Evolutionary conservation across 2,888 invertebrate species (phyloP).

Genomic region (Caenorhabditis doughertyi): DNA sequence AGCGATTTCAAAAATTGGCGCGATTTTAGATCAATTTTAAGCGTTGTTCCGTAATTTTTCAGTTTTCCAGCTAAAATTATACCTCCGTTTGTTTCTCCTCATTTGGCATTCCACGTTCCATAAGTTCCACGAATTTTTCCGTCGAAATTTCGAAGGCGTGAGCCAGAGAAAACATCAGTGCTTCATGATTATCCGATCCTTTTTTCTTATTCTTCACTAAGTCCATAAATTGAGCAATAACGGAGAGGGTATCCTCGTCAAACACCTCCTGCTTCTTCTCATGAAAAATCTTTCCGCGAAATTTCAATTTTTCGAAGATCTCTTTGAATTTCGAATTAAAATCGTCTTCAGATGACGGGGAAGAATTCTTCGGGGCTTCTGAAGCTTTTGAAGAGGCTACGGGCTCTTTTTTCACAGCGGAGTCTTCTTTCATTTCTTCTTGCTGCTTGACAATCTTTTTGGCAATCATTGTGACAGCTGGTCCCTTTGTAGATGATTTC

Average conservation of each 20-base stretch:
- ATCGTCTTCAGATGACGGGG: not conserved
- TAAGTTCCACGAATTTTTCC: not conserved
- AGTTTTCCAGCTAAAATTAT: too few species aligned
- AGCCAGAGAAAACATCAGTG: not conserved
- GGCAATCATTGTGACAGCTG: constrained; percentile 1
- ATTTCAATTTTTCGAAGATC: not conserved
- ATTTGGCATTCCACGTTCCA: constrained; percentile 1
- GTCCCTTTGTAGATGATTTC: constrained; percentile 1
- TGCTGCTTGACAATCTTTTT: constrained; percentile 25
- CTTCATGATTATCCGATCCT: not conserved
- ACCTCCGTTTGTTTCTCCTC: not conserved
- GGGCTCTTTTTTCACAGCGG: not conserved
- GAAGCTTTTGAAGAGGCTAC: not conserved
- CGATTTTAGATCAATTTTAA: too few species aligned
- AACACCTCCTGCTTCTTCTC: not conserved
- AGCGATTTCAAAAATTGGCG: too few species aligned
- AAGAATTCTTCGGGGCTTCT: not conserved
- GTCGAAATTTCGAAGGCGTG: not conserved
- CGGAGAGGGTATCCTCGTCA: not conserved
- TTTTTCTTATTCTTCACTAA: not conserved
- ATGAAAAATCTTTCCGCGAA: not conserved
- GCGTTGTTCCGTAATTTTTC: too few species aligned
- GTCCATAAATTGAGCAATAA: not conserved
- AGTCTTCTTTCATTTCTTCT: not conserved
- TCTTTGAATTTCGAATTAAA: too few species aligned